phyloP scores from a whole-genome alignment of 1,140 invertebrate genomes.

The Wasmannia auropunctata region DNA sequence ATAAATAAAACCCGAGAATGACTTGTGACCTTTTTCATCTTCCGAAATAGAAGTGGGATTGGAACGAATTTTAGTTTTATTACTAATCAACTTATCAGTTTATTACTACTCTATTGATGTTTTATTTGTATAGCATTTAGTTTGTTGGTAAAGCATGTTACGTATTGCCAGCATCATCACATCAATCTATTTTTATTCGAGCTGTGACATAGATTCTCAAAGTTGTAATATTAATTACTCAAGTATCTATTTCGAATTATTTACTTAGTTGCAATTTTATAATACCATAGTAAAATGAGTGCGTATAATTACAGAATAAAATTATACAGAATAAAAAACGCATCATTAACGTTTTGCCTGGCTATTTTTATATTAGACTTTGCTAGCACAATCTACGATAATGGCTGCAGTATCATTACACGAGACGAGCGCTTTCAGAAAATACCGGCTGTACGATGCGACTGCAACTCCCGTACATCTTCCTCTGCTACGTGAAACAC shows the following conservation, averaged over 20 bases:
- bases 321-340: background rate
- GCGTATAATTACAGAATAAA: background rate
- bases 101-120: too few relatives aligned
- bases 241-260: background rate
- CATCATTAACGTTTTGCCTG: background rate
- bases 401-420: background rate
- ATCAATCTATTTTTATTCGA: background rate
- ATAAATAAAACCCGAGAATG: background rate
- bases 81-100: background rate
- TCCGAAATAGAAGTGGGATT: background rate
- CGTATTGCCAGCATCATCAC: background rate
- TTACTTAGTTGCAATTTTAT: background rate
- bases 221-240: background rate
- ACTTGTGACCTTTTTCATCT: background rate
- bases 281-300: background rate
- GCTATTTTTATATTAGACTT: slow-evolving; percentile 31
- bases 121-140: background rate
- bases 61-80: background rate
- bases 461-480: slow-evolving; percentile 11
- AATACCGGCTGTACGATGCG: background rate
- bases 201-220: background rate
- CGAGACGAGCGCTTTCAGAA: slow-evolving; percentile 26
- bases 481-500: background rate
- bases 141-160: background rate
- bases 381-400: slow-evolving; percentile 2